Percentiles rank a stretch among this genome's conserved stretches.
Conservation (phyloP, 1,140 invertebrate genomes). For the Sarcophaga bullata region DNA sequence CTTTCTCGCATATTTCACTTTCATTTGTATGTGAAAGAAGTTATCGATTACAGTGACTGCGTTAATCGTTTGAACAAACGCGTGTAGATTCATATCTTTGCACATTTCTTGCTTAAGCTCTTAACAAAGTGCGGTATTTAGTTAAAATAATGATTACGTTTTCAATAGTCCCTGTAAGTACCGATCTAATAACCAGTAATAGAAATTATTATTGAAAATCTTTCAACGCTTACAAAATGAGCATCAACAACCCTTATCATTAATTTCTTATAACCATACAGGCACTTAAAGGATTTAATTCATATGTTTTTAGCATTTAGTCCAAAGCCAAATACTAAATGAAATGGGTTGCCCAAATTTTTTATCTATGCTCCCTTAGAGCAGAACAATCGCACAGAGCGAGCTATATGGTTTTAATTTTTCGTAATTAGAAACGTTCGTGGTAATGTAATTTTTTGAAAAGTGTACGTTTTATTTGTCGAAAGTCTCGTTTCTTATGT, state of each 20-base stretch:
- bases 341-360: too few relatives aligned
- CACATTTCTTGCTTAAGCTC: not conserved
- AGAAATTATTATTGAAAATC: not conserved
- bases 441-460: too few relatives aligned
- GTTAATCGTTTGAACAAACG: constrained; percentile 63
- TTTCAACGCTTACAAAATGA: not conserved
- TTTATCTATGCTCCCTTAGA: too few relatives aligned
- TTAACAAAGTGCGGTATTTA: constrained; percentile 13
- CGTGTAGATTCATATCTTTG: constrained; percentile 59
- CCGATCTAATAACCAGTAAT: not conserved
- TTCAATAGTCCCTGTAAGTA: not conserved
- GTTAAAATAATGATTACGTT: not conserved
- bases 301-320: not conserved
- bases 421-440: too few relatives aligned
- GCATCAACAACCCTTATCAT: not conserved
- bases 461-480: too few relatives aligned
- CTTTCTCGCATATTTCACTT: not conserved
- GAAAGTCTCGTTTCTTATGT: too few relatives aligned
- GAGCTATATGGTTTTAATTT: too few relatives aligned
- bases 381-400: too few relatives aligned
- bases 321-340: too few relatives aligned
- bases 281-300: not conserved
- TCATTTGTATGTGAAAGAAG: not conserved
- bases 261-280: not conserved
- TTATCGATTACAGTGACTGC: not conserved